Base-by-base conservation (phyloP, 2,797 vertebrate genomes). In the Malacoraja senta region DNA sequence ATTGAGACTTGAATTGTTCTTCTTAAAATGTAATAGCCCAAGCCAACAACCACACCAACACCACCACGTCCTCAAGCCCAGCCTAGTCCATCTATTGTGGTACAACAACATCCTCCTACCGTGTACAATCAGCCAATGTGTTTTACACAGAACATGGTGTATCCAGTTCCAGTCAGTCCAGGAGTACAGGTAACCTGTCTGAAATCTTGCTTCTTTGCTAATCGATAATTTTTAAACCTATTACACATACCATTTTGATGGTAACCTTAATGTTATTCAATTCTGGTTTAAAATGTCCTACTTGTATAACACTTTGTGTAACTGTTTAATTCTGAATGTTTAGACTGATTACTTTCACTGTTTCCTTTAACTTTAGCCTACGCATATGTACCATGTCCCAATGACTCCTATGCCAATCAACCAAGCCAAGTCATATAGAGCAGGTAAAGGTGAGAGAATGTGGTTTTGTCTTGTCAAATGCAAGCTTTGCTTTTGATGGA, bases 401-500 rank as follows among this genome's bases (percentile, higher is more conserved):
- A 98, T 99, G 97, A 98, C 98, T 93, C 98, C 98, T 93, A 98
- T 99, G 98, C 97, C 98, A 78, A 98, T 99, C 96, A 99, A 97
- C 97, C 99, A 99, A 96, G 97, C 98, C 95, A 99, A 99, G 97
- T 97, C 98, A 96, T 99, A 99, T 97, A 99, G 99, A 99, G 97
- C 98, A 99, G 99, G 98, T 99, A 99, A 99, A 99, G 98, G 98
- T 99, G 98, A 99, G 97, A 96, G 97, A 97, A 96, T 96, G 95
- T 96, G 96, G 95, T 95, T 95, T 95, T 94, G 94, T 96, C 96
- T 95, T 95, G 96, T 94, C 96, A 93, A 88, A 78, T 93, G 95
- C 76, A 71, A 92, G 95, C 95, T 93, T 96, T 71, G 29, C 38
- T 58, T 44, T 92, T 76, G 90, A 76, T 29, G 68, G 71, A 76